These are phyloP conservation scores for Ceraclea dissimilis DNA, from an alignment of 2,888 invertebrate genomes.

Conservation along the genomic window DNA sequence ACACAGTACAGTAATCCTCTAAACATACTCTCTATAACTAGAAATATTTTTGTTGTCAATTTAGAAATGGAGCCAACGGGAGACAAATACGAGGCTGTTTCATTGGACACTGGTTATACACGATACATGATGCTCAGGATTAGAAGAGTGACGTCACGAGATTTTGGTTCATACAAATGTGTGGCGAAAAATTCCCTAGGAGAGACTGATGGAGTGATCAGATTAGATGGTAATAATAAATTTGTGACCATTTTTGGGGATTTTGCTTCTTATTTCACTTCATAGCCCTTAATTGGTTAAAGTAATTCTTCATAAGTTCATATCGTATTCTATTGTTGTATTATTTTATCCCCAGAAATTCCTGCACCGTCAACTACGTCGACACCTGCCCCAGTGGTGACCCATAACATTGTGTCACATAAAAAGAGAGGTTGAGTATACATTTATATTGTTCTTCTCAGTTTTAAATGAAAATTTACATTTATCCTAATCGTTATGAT, in stretches of 20 bases:
- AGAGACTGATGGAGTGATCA: constrained; percentile 84
- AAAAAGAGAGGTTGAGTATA: constrained; percentile 19
- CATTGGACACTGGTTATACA: constrained; percentile 81
- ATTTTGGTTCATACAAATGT: constrained; percentile 86
- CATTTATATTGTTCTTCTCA: too few relatives aligned
- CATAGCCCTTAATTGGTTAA: background rate
- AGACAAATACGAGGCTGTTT: constrained; percentile 84
- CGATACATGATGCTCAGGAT: constrained; percentile 91
- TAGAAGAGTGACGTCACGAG: constrained; percentile 67
- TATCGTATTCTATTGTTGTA: background rate
- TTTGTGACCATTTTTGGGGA: too few relatives aligned
- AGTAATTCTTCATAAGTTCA: background rate
- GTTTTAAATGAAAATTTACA: too few relatives aligned
- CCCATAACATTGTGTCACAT: constrained; percentile 18
- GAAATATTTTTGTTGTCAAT: constrained; percentile 25
- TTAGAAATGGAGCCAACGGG: constrained; percentile 66
- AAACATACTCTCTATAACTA: too few relatives aligned
- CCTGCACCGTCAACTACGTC: constrained; percentile 24
- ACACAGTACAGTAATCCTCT: too few relatives aligned
- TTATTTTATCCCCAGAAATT: constrained; percentile 20
- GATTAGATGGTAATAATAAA: constrained; percentile 79
- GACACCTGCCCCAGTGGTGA: constrained; percentile 15
- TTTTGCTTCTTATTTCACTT: too few relatives aligned
- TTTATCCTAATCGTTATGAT: too few relatives aligned
- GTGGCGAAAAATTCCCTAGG: constrained; percentile 88